Conservation (phyloP, 2,888 invertebrate genomes). For the Lasius platythorax region DNA sequence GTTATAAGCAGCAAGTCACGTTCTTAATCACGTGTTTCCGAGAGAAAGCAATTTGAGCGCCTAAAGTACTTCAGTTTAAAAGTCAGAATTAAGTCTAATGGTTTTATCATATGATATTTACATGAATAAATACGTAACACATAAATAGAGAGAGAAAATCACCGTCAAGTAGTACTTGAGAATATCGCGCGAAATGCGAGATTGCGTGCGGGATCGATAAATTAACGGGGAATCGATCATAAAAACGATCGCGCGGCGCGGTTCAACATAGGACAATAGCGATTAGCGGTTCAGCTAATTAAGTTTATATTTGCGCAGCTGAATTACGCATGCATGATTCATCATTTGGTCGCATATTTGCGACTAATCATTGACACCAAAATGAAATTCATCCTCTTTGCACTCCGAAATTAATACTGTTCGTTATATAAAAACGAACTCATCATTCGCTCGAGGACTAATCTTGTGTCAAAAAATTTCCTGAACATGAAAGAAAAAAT, state of each 20-base stretch:
- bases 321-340: conserved; percentile 61
- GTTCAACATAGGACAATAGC: conserved; percentile 52
- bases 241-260: conserved; percentile 45
- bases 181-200: conserved; percentile 53
- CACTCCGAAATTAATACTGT: conserved; percentile 46
- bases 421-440: not conserved
- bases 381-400: conserved; percentile 45
- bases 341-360: conserved; percentile 46
- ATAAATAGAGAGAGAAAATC: not conserved
- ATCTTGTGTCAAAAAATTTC: conserved; percentile 20
- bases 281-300: conserved; percentile 74
- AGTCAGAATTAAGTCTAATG: conserved; percentile 13
- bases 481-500: not conserved
- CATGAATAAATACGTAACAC: conserved; percentile 14
- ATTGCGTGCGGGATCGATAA: conserved; percentile 61
- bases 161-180: conserved; percentile 53
- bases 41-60: conserved; percentile 7
- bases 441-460: not conserved
- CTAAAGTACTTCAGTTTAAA: conserved; percentile 3
- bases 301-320: conserved; percentile 64
- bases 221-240: conserved; percentile 66
- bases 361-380: conserved; percentile 29
- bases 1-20: conserved; percentile 37
- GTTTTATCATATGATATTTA: conserved; percentile 30
- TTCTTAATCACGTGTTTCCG: conserved; percentile 22